Percentiles rank a stretch among this genome's conserved stretches.
Evolutionary conservation across 2,888 invertebrate species (phyloP).

Genomic region (Palloptera scutellata): DNA sequence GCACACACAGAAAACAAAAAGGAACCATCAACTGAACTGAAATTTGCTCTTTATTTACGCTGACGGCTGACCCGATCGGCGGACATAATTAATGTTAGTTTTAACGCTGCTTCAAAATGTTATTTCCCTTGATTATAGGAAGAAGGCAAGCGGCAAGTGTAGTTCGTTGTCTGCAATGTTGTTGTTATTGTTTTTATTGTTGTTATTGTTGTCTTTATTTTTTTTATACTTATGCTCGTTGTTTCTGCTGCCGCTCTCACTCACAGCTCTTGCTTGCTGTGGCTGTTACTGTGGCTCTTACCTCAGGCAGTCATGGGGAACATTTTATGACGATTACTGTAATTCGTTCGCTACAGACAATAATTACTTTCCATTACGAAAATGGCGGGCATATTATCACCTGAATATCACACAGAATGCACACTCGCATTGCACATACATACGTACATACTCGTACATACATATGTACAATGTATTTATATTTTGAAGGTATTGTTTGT

Average conservation of each 20-base stretch:
- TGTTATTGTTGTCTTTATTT: conserved; percentile 37
- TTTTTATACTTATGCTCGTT: conserved; percentile 34
- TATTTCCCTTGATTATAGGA: conserved; percentile 63
- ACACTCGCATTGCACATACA: neutral
- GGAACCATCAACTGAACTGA: neutral
- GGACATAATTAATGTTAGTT: conserved; percentile 62
- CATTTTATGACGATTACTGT: conserved; percentile 62
- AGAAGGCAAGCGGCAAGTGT: conserved; percentile 33
- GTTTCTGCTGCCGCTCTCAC: conserved; percentile 29
- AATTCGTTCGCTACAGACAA: conserved; percentile 61
- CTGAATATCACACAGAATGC: conserved; percentile 55
- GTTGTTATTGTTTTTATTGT: conserved; percentile 34
- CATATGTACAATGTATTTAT: neutral
- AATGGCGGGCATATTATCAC: conserved; percentile 64
- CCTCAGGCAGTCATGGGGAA: conserved; percentile 62
- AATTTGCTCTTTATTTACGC: conserved; percentile 38
- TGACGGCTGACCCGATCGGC: conserved; percentile 37
- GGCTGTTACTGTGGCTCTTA: conserved; percentile 40
- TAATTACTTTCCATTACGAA: conserved; percentile 64
- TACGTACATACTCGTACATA: neutral
- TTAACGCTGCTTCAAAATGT: conserved; percentile 63
- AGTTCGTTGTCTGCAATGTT: conserved; percentile 36
- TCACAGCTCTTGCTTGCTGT: conserved; percentile 25
- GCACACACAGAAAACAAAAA: neutral
- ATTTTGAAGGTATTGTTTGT: too few species aligned